phyloP scores from a whole-genome alignment of 2,888 invertebrate species.

The Sarcophaga carnaria region DNA sequence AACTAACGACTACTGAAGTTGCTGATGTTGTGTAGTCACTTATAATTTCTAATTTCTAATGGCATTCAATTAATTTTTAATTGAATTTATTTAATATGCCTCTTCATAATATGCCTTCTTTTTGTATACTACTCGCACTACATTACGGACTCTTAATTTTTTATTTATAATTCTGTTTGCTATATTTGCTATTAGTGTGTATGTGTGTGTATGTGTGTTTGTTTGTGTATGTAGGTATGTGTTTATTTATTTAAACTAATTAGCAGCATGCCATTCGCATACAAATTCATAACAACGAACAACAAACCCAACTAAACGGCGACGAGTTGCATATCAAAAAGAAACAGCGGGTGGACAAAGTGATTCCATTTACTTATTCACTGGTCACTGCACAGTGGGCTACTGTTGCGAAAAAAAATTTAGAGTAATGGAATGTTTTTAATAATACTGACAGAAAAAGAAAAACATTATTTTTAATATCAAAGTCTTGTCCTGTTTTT shows the following conservation, averaged over 20 bases:
- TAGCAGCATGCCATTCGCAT: slow-evolving; percentile 61
- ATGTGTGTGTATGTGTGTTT: not conserved
- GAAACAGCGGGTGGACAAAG: too few relatives aligned
- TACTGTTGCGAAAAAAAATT: too few relatives aligned
- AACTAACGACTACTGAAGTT: not conserved
- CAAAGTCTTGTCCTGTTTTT: too few relatives aligned
- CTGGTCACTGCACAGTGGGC: too few relatives aligned
- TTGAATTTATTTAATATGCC: slow-evolving; percentile 14
- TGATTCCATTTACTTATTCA: too few relatives aligned
- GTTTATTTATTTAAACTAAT: slow-evolving; percentile 64
- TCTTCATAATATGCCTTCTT: not conserved
- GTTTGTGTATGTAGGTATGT: not conserved
- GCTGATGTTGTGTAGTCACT: not conserved
- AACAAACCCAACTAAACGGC: not conserved
- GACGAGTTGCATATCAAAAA: too few relatives aligned
- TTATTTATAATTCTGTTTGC: slow-evolving; percentile 4
- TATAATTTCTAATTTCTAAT: not conserved
- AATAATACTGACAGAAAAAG: too few relatives aligned
- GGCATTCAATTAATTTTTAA: slow-evolving; percentile 20
- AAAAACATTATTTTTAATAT: too few relatives aligned
- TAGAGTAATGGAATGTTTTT: too few relatives aligned
- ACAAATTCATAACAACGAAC: slow-evolving; percentile 42
- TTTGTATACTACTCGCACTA: not conserved
- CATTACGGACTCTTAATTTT: not conserved
- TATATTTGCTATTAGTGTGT: not conserved